Evolutionary conservation across 2,888 invertebrate species (phyloP).

Genomic region (Mythimna albipuncta): DNA sequence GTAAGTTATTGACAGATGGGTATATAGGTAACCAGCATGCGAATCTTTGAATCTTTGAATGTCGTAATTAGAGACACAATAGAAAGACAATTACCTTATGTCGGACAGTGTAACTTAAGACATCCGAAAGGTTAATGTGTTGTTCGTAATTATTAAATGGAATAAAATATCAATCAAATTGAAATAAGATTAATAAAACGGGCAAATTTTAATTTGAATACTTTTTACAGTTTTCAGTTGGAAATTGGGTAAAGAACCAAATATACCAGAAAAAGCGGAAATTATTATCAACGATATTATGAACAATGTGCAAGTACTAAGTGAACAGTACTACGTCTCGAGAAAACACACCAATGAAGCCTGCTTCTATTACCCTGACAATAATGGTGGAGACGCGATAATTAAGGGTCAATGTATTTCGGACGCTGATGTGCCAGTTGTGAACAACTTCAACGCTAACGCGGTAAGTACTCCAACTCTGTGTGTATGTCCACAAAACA

Average conservation of each 20-base stretch:
- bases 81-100: too few relatives aligned
- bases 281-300: slow-evolving; percentile 70
- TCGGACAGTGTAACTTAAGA: too few relatives aligned
- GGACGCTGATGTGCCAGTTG: slow-evolving; percentile 65
- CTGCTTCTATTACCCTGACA: slow-evolving; percentile 85
- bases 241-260: slow-evolving; percentile 77
- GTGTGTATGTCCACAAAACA: too few relatives aligned
- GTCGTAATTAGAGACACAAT: too few relatives aligned
- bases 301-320: slow-evolving; percentile 73
- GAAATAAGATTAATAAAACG: not conserved
- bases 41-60: too few relatives aligned
- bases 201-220: not conserved
- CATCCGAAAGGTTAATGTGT: too few relatives aligned
- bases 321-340: slow-evolving; percentile 73
- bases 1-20: slow-evolving; percentile 58
- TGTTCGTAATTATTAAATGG: not conserved
- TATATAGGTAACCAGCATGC: not conserved
- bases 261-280: slow-evolving; percentile 61
- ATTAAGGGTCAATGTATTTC: slow-evolving; percentile 77
- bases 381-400: slow-evolving; percentile 80
- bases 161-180: not conserved
- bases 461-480: slow-evolving; percentile 67
- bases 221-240: slow-evolving; percentile 77
- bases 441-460: slow-evolving; percentile 71
- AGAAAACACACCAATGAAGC: slow-evolving; percentile 75